Evolutionary conservation across 2,888 invertebrate genomes (phyloP), one percentile per base, ranked within the genome.

Genomic region (Cremastinae sp.): DNA sequence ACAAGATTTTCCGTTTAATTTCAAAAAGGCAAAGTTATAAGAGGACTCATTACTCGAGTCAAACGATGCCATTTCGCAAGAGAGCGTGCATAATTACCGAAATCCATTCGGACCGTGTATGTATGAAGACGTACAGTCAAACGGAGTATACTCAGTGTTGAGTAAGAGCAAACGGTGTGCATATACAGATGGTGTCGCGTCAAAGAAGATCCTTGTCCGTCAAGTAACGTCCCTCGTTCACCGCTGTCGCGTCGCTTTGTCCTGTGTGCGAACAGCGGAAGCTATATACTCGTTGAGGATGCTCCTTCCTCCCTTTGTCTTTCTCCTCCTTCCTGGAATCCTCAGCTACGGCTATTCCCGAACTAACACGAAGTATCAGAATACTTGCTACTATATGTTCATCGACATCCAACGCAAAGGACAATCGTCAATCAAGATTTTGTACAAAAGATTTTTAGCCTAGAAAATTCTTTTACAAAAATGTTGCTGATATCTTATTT

Each of bases 121-220:
- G 22, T 2, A 35, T 39, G 20, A 10, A 51, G 10, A 22, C 41
- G 14, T 22, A 41, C 22, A 39, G n/a, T n/a, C 18, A 14, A n/a
- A n/a, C n/a, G n/a, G n/a, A n/a, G n/a, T n/a, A n/a, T n/a, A n/a
- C n/a, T n/a, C n/a, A 55, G 12, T n/a, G 18, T 28, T 18, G 9
- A 16, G 28, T 12, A 43, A 8, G 7, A 41, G 28, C 49, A 2
- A 3, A 7, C 43, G 43, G 55, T 55, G n/a, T 5, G 43, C 35
- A 45, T 45, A 37, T 45, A 37, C 45, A 37, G 56, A 39, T 49
- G 49, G 58, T 10, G 10, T 39, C 39, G 49, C 14, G 16, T 68
- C 68, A 68, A 68, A 68, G 68, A 58, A 22, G 58, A 58, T 58
- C 49, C 58, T 58, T 58, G 49, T 39, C 37, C 12, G 58, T 7